phyloP scores from a whole-genome alignment of 2,888 invertebrate genomes.

The Dicranocentrus wangi region DNA sequence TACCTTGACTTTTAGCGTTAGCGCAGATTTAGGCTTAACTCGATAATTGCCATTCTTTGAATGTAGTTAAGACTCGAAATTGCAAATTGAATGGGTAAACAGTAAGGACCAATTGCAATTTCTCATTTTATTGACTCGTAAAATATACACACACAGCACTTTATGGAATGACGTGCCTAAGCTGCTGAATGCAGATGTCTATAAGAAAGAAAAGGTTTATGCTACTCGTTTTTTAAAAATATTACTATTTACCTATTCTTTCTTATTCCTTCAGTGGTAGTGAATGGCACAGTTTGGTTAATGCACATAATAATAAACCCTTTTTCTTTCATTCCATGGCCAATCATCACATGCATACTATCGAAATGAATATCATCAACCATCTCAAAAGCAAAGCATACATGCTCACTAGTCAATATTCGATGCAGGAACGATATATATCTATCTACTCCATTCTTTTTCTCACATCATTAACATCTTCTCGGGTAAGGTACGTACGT shows the following conservation, averaged over 20 bases:
- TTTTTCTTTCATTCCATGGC: slow-evolving; percentile 31
- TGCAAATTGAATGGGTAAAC: slow-evolving; percentile 56
- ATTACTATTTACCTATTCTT: slow-evolving; percentile 2
- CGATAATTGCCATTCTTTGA: slow-evolving; percentile 48
- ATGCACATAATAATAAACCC: slow-evolving; percentile 17
- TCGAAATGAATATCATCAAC: no score
- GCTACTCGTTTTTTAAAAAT: not conserved
- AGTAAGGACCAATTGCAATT: slow-evolving; percentile 22
- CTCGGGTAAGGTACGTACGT: not conserved
- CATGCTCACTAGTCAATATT: no score
- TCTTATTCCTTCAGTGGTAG: not conserved
- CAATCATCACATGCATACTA: slow-evolving; percentile 16
- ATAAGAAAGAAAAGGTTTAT: not conserved
- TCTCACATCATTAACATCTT: no score
- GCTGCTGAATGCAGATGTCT: not conserved
- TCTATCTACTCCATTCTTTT: no score
- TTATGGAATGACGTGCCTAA: not conserved
- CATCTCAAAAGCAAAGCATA: no score
- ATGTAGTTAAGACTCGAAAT: slow-evolving; percentile 1
- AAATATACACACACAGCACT: slow-evolving; percentile 7
- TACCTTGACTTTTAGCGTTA: not conserved
- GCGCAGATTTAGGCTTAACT: not conserved
- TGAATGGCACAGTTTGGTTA: slow-evolving; percentile 15
- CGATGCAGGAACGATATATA: no score
- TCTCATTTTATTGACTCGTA: slow-evolving; percentile 16